These are phyloP conservation scores for Philypnodon macrostomus DNA, from an alignment of 2,797 vertebrate species.

Conservation along the genomic window DNA sequence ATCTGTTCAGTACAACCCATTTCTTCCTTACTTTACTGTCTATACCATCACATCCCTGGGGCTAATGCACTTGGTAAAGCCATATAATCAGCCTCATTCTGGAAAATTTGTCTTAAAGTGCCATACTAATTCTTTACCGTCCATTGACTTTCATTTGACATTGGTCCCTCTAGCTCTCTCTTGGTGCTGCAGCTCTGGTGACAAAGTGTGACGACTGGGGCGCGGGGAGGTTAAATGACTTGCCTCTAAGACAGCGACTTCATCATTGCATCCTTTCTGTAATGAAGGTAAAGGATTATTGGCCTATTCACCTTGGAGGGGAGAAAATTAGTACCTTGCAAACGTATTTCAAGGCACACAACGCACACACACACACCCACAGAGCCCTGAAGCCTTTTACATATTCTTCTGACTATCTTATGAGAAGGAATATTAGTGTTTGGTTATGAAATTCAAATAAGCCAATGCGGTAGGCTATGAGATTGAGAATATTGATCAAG, in stretches of 20 bases:
- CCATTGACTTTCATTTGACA: constrained; percentile 67
- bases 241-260: constrained; percentile 73
- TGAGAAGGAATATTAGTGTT: constrained; percentile 71
- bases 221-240: constrained; percentile 74
- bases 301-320: constrained; percentile 63
- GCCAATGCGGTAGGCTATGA: constrained; percentile 51
- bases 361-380: constrained; percentile 23
- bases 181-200: constrained; percentile 39
- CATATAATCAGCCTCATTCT: constrained; percentile 51
- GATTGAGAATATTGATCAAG: constrained; percentile 64
- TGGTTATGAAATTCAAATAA: constrained; percentile 77
- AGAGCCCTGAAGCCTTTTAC: constrained; percentile 65
- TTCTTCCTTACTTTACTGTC: constrained; percentile 47
- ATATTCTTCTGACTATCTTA: constrained; percentile 65
- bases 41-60: constrained; percentile 46
- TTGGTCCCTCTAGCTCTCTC: constrained; percentile 52
- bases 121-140: constrained; percentile 58
- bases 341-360: constrained; percentile 54
- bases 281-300: constrained; percentile 75
- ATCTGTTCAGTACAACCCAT: constrained; percentile 16
- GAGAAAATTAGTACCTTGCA: constrained; percentile 67
- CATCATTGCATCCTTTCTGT: constrained; percentile 67
- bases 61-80: constrained; percentile 43
- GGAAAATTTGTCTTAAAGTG: constrained; percentile 50
- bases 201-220: constrained; percentile 55